phyloP scores from a whole-genome alignment of 2,888 invertebrate genomes.

The Dermolepida albohirtum region DNA sequence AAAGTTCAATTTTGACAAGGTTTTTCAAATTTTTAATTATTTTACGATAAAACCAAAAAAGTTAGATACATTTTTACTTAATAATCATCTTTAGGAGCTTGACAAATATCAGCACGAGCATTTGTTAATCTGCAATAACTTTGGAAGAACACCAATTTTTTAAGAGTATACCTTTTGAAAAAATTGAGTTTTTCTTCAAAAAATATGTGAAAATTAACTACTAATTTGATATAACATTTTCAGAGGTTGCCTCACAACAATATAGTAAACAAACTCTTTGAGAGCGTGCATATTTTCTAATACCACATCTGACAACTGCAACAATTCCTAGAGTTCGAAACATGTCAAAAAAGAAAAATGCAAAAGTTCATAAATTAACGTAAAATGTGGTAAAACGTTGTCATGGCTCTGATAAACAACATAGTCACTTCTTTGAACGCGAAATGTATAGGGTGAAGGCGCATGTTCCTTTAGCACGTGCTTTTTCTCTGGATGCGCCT shows the following conservation, averaged over 20 bases:
- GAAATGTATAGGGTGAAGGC: conserved; percentile 38
- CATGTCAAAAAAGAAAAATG: conserved; percentile 32
- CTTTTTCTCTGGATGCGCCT: conserved; percentile 49
- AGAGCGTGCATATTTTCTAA: conserved; percentile 18
- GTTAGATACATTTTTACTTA: too few species aligned
- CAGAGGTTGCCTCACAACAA: not conserved
- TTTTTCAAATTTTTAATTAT: too few species aligned
- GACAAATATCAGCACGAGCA: too few species aligned
- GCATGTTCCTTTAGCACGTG: conserved; percentile 50
- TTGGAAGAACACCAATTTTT: not conserved
- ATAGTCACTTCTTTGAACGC: conserved; percentile 23
- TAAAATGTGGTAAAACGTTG: conserved; percentile 34
- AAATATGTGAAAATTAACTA: too few species aligned
- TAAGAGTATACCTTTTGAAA: too few species aligned
- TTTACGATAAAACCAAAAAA: too few species aligned
- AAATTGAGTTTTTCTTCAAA: too few species aligned
- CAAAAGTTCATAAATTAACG: conserved; percentile 31
- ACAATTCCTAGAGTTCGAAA: not conserved
- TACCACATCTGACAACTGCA: conserved; percentile 13
- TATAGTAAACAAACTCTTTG: conserved; percentile 17
- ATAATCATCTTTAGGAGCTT: too few species aligned
- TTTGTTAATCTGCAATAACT: not conserved
- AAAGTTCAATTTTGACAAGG: too few species aligned
- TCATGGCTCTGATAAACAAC: conserved; percentile 36
- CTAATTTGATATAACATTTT: conserved; percentile 16